Evolutionary conservation across 2,797 vertebrate genomes (phyloP).

Genomic region (Dendrocincla fuliginosa): DNA sequence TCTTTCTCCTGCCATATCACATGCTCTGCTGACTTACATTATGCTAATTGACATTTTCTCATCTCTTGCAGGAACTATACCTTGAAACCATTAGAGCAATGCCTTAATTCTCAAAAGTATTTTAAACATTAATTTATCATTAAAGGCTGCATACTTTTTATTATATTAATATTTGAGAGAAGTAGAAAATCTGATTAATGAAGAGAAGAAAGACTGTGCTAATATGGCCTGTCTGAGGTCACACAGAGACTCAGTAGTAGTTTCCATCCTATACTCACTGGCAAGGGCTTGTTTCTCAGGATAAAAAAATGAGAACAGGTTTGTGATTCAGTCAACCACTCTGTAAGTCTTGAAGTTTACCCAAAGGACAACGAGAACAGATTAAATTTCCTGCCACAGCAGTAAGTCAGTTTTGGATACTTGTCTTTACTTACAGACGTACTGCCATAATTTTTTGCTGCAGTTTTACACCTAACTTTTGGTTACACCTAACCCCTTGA

Average conservation of each 20-base stretch:
- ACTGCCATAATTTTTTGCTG: not conserved
- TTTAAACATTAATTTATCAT: constrained; percentile 31
- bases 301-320: not conserved
- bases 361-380: not conserved
- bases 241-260: not conserved
- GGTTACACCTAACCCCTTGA: not conserved
- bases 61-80: not conserved
- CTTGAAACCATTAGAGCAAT: not conserved
- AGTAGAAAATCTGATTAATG: not conserved
- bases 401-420: not conserved
- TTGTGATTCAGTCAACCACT: not conserved
- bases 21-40: not conserved
- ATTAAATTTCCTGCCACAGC: not conserved
- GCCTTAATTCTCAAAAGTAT: not conserved
- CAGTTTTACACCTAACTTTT: not conserved
- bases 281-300: not conserved
- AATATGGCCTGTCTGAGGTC: not conserved
- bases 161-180: not conserved
- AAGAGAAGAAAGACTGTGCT: not conserved
- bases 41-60: constrained; percentile 12
- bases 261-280: not conserved
- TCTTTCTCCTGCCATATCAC: not conserved
- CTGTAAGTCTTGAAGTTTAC: not conserved
- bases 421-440: not conserved
- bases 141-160: not conserved